Percentiles rank a stretch among this genome's conserved stretches.
Conservation (phyloP, 2,113 vertebrate genomes). For the Protobothrops flavoviridis region DNA sequence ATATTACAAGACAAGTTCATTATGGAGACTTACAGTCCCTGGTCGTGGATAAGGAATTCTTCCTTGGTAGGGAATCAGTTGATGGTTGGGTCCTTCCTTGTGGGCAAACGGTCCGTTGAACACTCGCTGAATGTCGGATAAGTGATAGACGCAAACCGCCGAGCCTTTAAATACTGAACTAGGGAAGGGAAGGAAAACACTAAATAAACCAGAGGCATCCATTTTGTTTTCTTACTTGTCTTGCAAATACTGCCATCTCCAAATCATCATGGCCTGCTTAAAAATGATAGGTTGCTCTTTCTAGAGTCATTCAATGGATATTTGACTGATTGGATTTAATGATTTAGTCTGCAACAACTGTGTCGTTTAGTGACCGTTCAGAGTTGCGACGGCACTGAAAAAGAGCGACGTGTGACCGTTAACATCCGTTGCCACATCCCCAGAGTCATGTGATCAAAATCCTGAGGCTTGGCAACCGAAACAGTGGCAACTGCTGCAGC, state of each 20-base stretch:
- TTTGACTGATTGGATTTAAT: too few species aligned
- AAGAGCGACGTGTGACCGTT: too few species aligned
- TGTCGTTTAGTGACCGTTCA: neutral
- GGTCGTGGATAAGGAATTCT: slow-evolving; percentile 95
- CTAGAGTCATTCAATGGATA: too few species aligned
- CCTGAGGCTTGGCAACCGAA: too few species aligned
- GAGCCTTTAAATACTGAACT: slow-evolving; percentile 99
- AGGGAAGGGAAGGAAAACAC: slow-evolving; percentile 28
- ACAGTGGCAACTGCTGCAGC: too few species aligned
- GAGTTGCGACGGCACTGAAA: neutral
- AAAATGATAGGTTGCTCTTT: neutral
- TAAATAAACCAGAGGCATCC: neutral
- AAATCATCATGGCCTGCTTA: neutral
- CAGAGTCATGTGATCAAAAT: too few species aligned
- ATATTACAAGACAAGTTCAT: neutral
- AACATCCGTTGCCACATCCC: too few species aligned
- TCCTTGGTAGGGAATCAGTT: slow-evolving; percentile 94
- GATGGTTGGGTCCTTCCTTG: slow-evolving; percentile 94
- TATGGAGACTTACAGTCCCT: slow-evolving; percentile 85
- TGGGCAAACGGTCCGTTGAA: slow-evolving; percentile 98
- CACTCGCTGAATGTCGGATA: slow-evolving; percentile 94
- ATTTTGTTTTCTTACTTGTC: too few species aligned
- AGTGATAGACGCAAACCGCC: slow-evolving; percentile 93
- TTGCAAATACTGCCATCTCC: neutral
- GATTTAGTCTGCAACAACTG: neutral